A percentile compares a stretch with the other conserved stretches of the same genome.
phyloP scores from a whole-genome alignment of 2,113 vertebrate species.

The Chitala chitala region DNA sequence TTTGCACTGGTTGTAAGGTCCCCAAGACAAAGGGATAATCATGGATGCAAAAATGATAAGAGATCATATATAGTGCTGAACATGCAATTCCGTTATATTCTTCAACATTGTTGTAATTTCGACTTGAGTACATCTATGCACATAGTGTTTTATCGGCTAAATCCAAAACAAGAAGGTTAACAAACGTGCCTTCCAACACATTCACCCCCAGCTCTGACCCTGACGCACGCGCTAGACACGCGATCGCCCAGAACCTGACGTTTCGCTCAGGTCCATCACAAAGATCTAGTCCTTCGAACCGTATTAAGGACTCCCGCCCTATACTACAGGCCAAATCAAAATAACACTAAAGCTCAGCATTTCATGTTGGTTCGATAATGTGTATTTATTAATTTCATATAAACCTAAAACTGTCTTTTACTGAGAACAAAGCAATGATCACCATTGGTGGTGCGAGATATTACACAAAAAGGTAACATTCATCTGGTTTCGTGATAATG shows the following conservation, averaged over 20 bases:
- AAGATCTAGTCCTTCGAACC: background rate
- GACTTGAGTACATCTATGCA: too few species aligned
- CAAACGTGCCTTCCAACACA: background rate
- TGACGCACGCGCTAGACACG: background rate
- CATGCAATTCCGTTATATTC: too few species aligned
- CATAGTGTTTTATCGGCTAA: too few species aligned
- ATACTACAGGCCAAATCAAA: too few species aligned
- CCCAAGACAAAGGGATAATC: too few species aligned
- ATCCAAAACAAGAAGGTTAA: background rate
- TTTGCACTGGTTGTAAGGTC: too few species aligned
- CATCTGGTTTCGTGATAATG: conserved; percentile 9
- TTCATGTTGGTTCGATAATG: background rate
- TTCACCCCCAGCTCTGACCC: conserved; percentile 12
- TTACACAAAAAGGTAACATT: background rate
- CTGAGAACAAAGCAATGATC: background rate
- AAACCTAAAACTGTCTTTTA: background rate
- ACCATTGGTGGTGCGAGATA: background rate
- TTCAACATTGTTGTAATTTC: too few species aligned
- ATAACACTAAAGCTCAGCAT: too few species aligned
- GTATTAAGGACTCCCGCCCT: too few species aligned
- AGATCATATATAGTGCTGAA: too few species aligned
- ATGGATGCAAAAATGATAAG: too few species aligned
- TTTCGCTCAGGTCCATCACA: background rate
- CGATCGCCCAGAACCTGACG: background rate
- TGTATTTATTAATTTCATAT: background rate